Conservation (phyloP, 1,140 invertebrate genomes). For the Penaeus chinensis region DNA sequence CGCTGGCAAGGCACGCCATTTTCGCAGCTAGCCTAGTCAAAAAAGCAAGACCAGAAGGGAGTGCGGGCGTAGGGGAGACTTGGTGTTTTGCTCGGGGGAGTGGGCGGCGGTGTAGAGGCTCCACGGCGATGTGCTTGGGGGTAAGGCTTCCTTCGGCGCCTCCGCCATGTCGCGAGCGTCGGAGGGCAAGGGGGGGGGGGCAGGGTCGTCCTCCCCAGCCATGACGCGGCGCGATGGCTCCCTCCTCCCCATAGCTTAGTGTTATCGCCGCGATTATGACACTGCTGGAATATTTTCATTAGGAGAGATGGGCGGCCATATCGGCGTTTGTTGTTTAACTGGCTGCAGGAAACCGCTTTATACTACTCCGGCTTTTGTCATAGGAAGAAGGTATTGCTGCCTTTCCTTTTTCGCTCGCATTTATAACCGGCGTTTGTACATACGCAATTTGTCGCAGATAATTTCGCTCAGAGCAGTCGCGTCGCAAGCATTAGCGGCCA, state of each 20-base stretch:
- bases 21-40: no score
- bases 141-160: no score
- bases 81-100: no score
- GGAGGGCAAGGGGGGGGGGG: no score
- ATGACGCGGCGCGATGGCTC: no score
- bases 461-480: background rate
- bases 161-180: no score
- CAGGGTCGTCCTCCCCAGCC: no score
- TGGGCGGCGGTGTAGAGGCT: no score
- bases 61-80: no score
- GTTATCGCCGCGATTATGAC: background rate
- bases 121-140: no score
- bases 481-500: background rate
- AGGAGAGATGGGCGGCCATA: background rate
- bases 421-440: background rate
- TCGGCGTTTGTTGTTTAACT: constrained; percentile 20
- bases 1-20: no score
- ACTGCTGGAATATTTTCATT: constrained; percentile 8
- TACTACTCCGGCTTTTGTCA: constrained; percentile 11
- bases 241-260: background rate
- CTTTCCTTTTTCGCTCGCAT: constrained; percentile 17
- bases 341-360: background rate
- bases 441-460: background rate
- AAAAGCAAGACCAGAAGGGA: no score
- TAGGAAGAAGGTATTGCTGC: constrained; percentile 8